Percentiles rank a stretch among this genome's conserved stretches.
phyloP scores from a whole-genome alignment of 2,888 invertebrate genomes.

The Hesperia comma region DNA sequence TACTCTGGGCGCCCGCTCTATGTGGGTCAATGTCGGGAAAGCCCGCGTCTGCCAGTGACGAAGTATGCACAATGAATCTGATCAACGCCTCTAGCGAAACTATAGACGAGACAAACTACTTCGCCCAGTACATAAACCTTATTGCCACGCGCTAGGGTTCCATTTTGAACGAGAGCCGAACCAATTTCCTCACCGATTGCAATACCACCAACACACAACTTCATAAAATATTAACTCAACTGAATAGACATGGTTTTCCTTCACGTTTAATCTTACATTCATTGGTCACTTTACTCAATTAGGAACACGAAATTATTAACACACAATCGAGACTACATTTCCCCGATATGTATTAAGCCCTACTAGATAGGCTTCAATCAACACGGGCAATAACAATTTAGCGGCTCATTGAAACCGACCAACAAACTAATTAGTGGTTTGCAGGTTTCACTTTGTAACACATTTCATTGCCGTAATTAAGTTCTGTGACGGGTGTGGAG shows the following conservation, averaged over 20 bases:
- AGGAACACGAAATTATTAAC: no score
- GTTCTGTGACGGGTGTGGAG: conserved; percentile 17
- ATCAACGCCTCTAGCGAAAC: conserved; percentile 80
- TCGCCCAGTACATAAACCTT: conserved; percentile 53
- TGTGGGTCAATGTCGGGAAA: conserved; percentile 86
- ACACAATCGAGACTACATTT: neutral
- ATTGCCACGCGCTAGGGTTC: conserved; percentile 59
- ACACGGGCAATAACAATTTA: conserved; percentile 8
- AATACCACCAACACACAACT: neutral
- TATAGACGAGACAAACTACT: conserved; percentile 63
- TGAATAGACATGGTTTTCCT: neutral
- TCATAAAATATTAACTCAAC: neutral
- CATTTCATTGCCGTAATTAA: conserved; percentile 19
- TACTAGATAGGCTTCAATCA: conserved; percentile 4
- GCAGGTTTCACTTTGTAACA: conserved; percentile 21
- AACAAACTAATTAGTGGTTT: conserved; percentile 9
- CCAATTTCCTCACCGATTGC: conserved; percentile 1
- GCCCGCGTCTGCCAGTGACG: conserved; percentile 84
- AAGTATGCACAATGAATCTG: conserved; percentile 84
- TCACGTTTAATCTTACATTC: neutral
- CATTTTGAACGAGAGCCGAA: conserved; percentile 40
- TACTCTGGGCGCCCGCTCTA: conserved; percentile 83
- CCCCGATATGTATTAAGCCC: neutral
- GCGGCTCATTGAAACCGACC: neutral
- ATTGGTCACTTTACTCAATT: neutral